phyloP scores from a whole-genome alignment of 2,113 vertebrate species.

The Oreochromis spilurus region DNA sequence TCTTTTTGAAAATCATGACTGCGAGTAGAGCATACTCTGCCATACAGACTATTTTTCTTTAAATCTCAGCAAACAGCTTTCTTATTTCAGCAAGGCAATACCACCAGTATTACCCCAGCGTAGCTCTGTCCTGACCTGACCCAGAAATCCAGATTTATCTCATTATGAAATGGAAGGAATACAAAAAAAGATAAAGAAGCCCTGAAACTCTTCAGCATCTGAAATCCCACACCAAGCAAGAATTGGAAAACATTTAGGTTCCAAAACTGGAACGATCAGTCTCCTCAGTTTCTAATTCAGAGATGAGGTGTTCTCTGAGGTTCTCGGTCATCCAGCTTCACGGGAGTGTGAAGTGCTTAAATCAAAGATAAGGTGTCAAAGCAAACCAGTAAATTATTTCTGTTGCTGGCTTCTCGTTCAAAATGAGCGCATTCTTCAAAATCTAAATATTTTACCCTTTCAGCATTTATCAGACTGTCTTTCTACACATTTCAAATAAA shows the following conservation, averaged over 20 bases:
- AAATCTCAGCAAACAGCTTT: not conserved
- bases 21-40: not conserved
- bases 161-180: not conserved
- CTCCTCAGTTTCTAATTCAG: not conserved
- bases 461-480: not conserved
- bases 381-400: not conserved
- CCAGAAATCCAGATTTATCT: not conserved
- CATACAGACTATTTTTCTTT: not conserved
- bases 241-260: not conserved
- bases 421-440: not conserved
- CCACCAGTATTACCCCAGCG: not conserved
- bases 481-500: not conserved
- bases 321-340: not conserved
- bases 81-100: not conserved
- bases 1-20: no score
- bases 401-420: not conserved
- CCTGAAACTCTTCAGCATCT: accelerated
- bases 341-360: accelerated
- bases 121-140: not conserved
- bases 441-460: not conserved
- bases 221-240: not conserved
- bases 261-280: not conserved
- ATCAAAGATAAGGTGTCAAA: not conserved
- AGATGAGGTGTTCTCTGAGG: not conserved
- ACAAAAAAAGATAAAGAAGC: not conserved